Percentiles rank a stretch among this genome's conserved stretches.
phyloP scores from a whole-genome alignment of 2,113 vertebrate genomes.

The Brachyhypopomus gauderio region DNA sequence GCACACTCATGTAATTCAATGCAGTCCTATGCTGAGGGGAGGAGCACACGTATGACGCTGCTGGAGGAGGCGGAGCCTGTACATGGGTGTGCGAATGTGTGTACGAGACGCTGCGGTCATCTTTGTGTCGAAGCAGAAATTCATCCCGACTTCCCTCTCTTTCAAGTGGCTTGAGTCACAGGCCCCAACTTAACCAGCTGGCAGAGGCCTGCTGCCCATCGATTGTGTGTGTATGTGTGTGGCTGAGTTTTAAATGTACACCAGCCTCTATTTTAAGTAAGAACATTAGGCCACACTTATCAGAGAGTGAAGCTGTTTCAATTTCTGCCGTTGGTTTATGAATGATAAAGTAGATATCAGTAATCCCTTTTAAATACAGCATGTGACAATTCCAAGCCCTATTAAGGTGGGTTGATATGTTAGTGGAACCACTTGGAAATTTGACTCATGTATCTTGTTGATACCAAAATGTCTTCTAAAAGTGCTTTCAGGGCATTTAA shows the following conservation, averaged over 20 bases:
- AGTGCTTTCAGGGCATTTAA: too few relatives aligned
- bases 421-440: neutral
- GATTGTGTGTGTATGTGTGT: too few relatives aligned
- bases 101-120: neutral
- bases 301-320: constrained; percentile 63
- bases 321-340: constrained; percentile 67
- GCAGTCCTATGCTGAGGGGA: too few relatives aligned
- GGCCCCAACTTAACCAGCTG: neutral
- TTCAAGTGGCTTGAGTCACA: constrained; percentile 27
- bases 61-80: constrained; percentile 51
- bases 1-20: constrained; percentile 29
- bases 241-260: too few relatives aligned
- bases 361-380: neutral
- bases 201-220: neutral
- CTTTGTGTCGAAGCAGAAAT: constrained; percentile 70
- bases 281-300: constrained; percentile 2
- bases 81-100: too few relatives aligned
- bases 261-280: too few relatives aligned
- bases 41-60: constrained; percentile 6
- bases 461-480: neutral
- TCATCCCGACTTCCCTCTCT: constrained; percentile 64
- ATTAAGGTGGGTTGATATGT: too few relatives aligned
- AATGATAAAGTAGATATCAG: constrained; percentile 60
- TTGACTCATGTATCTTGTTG: neutral
- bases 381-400: neutral